A percentile compares a stretch with the other conserved stretches of the same genome.
Evolutionary conservation across 1,140 invertebrate genomes (phyloP).

Genomic region (Latrodectus geometricus): DNA sequence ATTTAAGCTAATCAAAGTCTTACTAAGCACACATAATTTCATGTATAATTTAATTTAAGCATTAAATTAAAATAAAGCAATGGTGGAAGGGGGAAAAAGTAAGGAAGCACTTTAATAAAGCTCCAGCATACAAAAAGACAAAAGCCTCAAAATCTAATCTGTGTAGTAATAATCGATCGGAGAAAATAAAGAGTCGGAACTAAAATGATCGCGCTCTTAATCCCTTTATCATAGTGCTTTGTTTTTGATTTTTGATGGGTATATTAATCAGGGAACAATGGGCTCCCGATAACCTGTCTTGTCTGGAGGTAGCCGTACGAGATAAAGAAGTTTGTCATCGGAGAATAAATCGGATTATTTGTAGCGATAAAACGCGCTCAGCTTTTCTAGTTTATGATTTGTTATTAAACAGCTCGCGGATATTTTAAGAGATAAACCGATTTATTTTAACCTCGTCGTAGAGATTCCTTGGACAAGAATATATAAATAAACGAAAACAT

Average conservation of each 20-base stretch:
- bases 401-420: background rate
- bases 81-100: background rate
- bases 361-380: background rate
- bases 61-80: too few relatives aligned
- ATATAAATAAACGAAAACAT: too few relatives aligned
- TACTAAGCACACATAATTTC: too few relatives aligned
- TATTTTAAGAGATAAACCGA: background rate
- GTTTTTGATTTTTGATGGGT: slow-evolving; percentile 8
- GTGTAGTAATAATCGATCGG: background rate
- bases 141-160: too few relatives aligned
- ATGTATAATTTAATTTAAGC: too few relatives aligned
- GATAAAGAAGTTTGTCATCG: slow-evolving; percentile 17
- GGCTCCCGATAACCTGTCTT: background rate
- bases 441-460: too few relatives aligned
- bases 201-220: background rate
- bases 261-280: slow-evolving; percentile 16
- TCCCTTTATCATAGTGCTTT: slow-evolving; percentile 14
- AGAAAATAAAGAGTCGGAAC: background rate
- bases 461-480: too few relatives aligned
- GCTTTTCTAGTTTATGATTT: background rate
- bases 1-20: too few relatives aligned
- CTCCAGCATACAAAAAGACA: background rate
- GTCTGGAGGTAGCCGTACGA: background rate
- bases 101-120: background rate
- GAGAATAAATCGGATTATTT: slow-evolving; percentile 7